Conservation (phyloP, 1,140 invertebrate species). For the Euborellia annulipes region DNA sequence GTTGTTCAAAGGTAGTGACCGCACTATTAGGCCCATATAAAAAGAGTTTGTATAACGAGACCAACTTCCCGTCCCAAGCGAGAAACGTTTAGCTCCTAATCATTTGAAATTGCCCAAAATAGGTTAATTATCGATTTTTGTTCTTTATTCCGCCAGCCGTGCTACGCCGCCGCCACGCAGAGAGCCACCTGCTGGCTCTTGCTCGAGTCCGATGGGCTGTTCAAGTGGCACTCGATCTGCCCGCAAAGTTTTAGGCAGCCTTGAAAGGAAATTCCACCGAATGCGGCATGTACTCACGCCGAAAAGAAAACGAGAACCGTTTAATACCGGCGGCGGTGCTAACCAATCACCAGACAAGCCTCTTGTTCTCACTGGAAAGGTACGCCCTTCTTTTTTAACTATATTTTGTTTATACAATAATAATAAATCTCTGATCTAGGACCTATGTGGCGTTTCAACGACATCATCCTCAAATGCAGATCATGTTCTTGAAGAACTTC, state of each 20-base stretch:
- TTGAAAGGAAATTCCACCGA: conserved; percentile 51
- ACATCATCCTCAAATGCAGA: conserved; percentile 48
- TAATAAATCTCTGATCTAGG: conserved; percentile 27
- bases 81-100: too few relatives aligned
- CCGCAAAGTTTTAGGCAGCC: conserved; percentile 47
- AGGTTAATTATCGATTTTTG: too few relatives aligned
- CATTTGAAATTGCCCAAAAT: too few relatives aligned
- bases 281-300: conserved; percentile 56
- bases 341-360: conserved; percentile 21
- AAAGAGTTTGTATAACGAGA: too few relatives aligned
- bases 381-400: conserved; percentile 16
- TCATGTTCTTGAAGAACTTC: conserved; percentile 42
- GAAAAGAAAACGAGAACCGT: conserved; percentile 31
- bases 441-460: conserved; percentile 55
- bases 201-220: too few relatives aligned
- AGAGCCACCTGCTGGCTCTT: too few relatives aligned
- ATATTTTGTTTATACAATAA: background rate
- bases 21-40: too few relatives aligned
- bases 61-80: too few relatives aligned
- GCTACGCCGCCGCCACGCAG: too few relatives aligned
- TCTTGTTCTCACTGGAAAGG: conserved; percentile 31
- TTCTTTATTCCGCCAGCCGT: too few relatives aligned
- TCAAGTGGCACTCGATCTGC: conserved; percentile 29
- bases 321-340: conserved; percentile 18
- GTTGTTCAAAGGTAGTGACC: too few relatives aligned